Base-by-base conservation (phyloP, 1,140 invertebrate genomes). In the Drosophila lacteicornis region DNA sequence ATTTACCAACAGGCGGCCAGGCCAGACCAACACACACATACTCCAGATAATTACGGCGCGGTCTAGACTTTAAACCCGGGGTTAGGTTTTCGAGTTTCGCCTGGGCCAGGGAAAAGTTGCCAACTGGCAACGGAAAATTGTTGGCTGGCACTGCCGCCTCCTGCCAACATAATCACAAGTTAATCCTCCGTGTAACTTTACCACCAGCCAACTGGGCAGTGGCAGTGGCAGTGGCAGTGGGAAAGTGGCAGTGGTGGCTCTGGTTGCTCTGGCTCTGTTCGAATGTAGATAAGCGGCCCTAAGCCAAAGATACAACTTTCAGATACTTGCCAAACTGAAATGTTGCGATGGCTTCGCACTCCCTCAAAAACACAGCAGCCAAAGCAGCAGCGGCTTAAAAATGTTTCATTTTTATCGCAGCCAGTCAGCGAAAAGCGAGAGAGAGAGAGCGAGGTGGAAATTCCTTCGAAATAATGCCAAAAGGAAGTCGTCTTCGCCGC, bases 141-240 rank as follows among this genome's bases (percentile, higher is more conserved):
- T 49, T 67, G 66, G 36, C 46, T 60, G 65, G 19, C 65, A 42
- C 9, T 58, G 66, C 22, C 22, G 40, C 11, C 33, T 45, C 33
- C 63, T 56, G 84, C 71, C 84, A 80, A 75, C 76, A 87, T 87
- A 87, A 87, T 83, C 85, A 85, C 85, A 85, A 90, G 85, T 84
- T 90, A 90, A 90, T 90, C 79, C 86, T 77, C 71, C 79, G 69
- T 88, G 80, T 81, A 88, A 75, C 80, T 88, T 82, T 78, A 55
- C 56, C 75, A 78, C 80, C 76, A 80, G 67, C 63, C 27, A 68
- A 67, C 51, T 70, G 49, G 40, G 60, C 42, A 69, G 47, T 47
- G 45, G 62, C 17, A 30, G 30, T 30, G 30, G 40, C n/a, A n/a
- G n/a, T n/a, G n/a, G n/a, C n/a, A 30, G 12, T 15, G 51, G 19